Percentiles rank a stretch among this genome's conserved stretches.
Evolutionary conservation across 2,888 invertebrate genomes (phyloP).

Genomic region (Cyaniris semiargus): DNA sequence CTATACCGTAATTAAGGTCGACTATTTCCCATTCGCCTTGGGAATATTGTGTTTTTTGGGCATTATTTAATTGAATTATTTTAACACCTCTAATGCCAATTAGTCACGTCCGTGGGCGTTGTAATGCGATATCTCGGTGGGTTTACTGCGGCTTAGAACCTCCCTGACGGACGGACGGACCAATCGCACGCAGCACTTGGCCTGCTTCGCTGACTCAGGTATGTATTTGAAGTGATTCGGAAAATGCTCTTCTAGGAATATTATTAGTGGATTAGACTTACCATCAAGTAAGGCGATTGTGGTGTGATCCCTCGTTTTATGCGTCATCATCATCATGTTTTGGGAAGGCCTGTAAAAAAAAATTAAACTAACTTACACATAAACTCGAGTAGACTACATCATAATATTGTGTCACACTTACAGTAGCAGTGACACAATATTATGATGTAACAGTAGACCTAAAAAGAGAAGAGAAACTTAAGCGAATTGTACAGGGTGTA

Average conservation of each 20-base stretch:
- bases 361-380: too few relatives aligned
- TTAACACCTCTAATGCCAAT: conserved; percentile 76
- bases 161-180: conserved; percentile 60
- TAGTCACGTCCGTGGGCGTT: conserved; percentile 77
- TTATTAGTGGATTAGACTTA: conserved; percentile 9
- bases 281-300: neutral
- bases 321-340: neutral
- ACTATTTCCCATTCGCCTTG: conserved; percentile 25
- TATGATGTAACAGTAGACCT: too few relatives aligned
- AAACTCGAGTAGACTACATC: neutral
- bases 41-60: conserved; percentile 20
- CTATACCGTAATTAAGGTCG: conserved; percentile 24
- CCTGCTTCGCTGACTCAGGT: conserved; percentile 67
- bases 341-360: neutral
- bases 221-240: conserved; percentile 58
- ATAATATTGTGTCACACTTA: neutral
- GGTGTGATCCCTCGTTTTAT: neutral
- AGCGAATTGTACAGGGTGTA: too few relatives aligned
- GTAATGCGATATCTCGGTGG: conserved; percentile 75
- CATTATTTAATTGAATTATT: conserved; percentile 68
- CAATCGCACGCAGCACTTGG: conserved; percentile 62
- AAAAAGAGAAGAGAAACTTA: neutral
- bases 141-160: conserved; percentile 70
- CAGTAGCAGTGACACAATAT: too few relatives aligned
- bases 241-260: conserved; percentile 21